phyloP scores from a whole-genome alignment of 2,888 invertebrate species.

The Campoplex nolae region DNA sequence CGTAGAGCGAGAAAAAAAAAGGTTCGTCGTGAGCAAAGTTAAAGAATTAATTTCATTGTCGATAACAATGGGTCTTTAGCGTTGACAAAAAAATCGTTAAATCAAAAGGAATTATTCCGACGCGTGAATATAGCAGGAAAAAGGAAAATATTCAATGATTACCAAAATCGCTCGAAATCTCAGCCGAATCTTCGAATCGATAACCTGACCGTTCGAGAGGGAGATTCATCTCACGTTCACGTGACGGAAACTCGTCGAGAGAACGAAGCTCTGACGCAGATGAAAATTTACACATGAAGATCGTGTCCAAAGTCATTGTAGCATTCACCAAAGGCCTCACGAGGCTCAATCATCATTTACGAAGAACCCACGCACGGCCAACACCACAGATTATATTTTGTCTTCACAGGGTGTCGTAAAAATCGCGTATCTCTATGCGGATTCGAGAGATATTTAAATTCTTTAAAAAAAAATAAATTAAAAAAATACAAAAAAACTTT shows the following conservation, averaged over 20 bases:
- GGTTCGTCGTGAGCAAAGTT: neutral
- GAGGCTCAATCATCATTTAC: constrained; percentile 38
- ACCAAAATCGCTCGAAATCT: too few relatives aligned
- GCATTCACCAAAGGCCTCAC: constrained; percentile 21
- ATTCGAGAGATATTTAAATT: neutral
- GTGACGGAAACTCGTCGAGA: constrained; percentile 5
- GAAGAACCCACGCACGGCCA: constrained; percentile 19
- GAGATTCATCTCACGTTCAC: constrained; percentile 21
- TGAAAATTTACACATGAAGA: constrained; percentile 23
- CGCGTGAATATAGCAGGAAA: neutral
- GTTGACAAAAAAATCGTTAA: neutral
- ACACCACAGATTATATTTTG: neutral
- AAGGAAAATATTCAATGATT: neutral
- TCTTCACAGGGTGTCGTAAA: neutral
- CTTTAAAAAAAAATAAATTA: neutral
- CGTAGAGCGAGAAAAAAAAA: neutral
- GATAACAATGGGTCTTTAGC: neutral
- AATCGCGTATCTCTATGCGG: neutral
- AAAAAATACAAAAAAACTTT: neutral
- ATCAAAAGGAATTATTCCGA: neutral
- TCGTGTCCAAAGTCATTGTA: constrained; percentile 33
- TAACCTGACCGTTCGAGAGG: neutral
- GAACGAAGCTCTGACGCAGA: constrained; percentile 43
- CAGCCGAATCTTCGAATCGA: neutral
- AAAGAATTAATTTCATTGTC: neutral